A percentile compares a stretch with the other conserved stretches of the same genome.
Evolutionary conservation across 1,140 invertebrate species (phyloP).

Genomic region (Formica selysi): DNA sequence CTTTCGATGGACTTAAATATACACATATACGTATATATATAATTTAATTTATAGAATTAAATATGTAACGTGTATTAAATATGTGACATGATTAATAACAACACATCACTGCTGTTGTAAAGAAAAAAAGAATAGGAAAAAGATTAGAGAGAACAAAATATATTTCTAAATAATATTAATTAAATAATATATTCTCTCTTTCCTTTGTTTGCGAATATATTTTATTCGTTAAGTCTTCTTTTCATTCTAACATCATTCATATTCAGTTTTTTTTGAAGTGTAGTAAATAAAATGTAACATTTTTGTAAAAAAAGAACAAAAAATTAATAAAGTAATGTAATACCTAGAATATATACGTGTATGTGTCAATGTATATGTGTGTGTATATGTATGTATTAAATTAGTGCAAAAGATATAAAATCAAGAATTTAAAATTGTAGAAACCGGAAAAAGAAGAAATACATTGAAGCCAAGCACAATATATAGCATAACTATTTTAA

Average conservation of each 20-base stretch:
- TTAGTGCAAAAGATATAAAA: conserved; percentile 51
- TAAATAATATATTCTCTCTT: neutral
- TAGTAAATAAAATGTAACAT: conserved; percentile 76
- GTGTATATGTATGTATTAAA: conserved; percentile 50
- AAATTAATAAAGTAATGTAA: conserved; percentile 73
- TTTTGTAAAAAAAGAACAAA: conserved; percentile 76
- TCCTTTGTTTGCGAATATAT: neutral
- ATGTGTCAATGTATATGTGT: conserved; percentile 36
- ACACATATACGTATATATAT: conserved; percentile 66
- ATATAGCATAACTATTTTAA: conserved; percentile 1
- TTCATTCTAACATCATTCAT: conserved; percentile 66
- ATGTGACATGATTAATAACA: conserved; percentile 59
- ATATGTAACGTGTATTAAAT: neutral
- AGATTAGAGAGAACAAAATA: conserved; percentile 8
- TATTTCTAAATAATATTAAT: neutral
- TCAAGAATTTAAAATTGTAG: neutral
- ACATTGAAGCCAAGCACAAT: neutral
- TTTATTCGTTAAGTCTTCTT: conserved; percentile 46
- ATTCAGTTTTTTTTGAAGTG: conserved; percentile 66
- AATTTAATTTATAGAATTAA: conserved; percentile 52
- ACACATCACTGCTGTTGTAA: neutral
- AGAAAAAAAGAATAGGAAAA: neutral
- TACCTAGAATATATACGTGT: conserved; percentile 72
- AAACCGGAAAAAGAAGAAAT: neutral
- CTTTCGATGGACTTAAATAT: conserved; percentile 27